Evolutionary conservation across 1,140 invertebrate genomes (phyloP).

Genomic region (Lamellibrachia luymesi): DNA sequence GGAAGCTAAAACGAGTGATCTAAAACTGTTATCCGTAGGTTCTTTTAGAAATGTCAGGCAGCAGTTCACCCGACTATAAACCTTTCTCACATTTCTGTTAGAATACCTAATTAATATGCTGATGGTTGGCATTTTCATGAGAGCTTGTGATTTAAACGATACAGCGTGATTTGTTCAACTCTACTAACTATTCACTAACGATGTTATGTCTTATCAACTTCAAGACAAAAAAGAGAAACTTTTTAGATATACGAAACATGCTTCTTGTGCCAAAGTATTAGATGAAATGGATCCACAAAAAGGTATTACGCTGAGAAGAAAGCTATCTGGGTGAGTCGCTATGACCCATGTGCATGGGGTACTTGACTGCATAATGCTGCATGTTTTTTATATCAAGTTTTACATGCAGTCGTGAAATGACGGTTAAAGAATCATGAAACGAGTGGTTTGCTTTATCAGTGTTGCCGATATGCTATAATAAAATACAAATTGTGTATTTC

Average conservation of each 20-base stretch:
- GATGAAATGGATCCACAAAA: background rate
- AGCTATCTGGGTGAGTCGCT: background rate
- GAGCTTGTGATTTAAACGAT: background rate
- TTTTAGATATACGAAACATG: background rate
- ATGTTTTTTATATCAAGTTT: no score
- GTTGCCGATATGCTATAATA: no score
- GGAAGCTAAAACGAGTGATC: background rate
- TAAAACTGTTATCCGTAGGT: background rate
- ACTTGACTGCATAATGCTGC: background rate
- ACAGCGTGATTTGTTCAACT: background rate
- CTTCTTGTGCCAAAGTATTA: background rate
- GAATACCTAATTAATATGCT: background rate
- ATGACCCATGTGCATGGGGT: background rate
- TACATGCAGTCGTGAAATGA: no score
- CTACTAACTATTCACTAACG: background rate
- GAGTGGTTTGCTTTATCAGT: no score
- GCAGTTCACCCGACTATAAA: no score
- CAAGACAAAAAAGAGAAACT: background rate
- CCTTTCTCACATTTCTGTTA: background rate
- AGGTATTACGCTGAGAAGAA: background rate
- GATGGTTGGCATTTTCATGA: background rate
- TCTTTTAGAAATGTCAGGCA: no score
- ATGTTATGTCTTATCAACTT: background rate
- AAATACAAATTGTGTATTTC: no score
- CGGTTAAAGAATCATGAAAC: no score